These are phyloP conservation scores for Aplysina aerophoba DNA, from an alignment of 37 sponge, comb jelly and placozoan genomes.

Conservation along the genomic window DNA sequence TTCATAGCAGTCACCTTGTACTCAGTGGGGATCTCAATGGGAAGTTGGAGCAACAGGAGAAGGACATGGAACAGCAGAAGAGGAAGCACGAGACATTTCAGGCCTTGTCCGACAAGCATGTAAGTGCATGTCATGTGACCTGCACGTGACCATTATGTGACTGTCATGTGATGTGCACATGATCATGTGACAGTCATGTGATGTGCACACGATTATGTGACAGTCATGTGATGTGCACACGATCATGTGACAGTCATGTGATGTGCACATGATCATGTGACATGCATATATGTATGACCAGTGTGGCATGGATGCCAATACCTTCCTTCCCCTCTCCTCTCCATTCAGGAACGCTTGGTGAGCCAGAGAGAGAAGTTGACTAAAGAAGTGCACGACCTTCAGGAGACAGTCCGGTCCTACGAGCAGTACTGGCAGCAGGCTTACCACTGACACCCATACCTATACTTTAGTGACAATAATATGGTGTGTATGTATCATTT, in stretches of 20 bases:
- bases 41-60: constrained; percentile 31
- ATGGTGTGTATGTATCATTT: too few species aligned
- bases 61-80: constrained; percentile 21
- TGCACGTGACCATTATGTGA: not conserved
- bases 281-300: not conserved
- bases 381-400: not conserved
- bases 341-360: not conserved
- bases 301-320: not conserved
- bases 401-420: not conserved
- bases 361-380: not conserved
- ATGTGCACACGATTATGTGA: not conserved
- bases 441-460: too few species aligned
- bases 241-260: not conserved
- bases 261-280: not conserved
- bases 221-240: not conserved
- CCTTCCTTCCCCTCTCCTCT: not conserved
- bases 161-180: not conserved
- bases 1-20: too few species aligned
- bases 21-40: not conserved
- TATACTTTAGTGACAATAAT: too few species aligned
- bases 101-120: constrained; percentile 14
- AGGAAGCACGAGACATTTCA: constrained; percentile 1
- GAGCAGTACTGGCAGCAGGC: constrained; percentile 8
- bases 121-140: not conserved
- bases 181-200: constrained; percentile 4